Base-by-base conservation (phyloP, 2,113 vertebrate genomes). In the Ammodytes marinus region DNA sequence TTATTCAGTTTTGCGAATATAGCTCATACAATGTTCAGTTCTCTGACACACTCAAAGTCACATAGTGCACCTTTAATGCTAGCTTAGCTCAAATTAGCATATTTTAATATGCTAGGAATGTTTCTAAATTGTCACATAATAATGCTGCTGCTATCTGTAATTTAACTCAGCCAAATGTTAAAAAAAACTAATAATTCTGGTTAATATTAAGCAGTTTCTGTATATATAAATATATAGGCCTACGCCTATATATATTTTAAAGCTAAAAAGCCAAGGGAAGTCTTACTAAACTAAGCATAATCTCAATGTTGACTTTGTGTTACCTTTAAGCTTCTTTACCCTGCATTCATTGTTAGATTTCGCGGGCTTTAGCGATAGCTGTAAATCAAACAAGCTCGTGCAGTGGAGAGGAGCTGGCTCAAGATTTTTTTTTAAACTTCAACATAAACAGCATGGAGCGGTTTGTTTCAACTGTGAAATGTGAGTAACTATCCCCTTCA, bases 401-500 rank as follows among this genome's bases (percentile, higher is more conserved):
- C 9, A 19, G 14, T 8, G 39, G 8, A 4, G 17, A 60, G 4
- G 0, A 27, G 68, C 37, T 50, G 8, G 35, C 4, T 2, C 4
- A 8, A 7, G 0, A 10, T 0, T 9, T 43, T 14, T 9, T 8
- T 64, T 10, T 9, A 10, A 12, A 5, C 0, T 3, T 0, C 74
- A 57, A 57, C 17, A 0, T 39, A 8, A 5, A 79, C 27, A 27
- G 75, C 4, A 95, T 95, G 94, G 93, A 93, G 15, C 37, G 0
- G 5, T 84, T 91, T 81, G 53, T 78, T 42, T 86, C 79, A 8
- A 64, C 63, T 0, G 67, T 95, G 6, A 92, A 92, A 93, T 61
- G 94, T 95, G 76, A 92, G 91, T 90, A 59, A 27, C 2, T 50
- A 2, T 12, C 11, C 4, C 0, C 0, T 58, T 42, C 1, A 42